Percentiles rank a stretch among this genome's conserved stretches.
These are phyloP conservation scores for Beris morrisii DNA, from an alignment of 2,888 invertebrate genomes.

Conservation along the genomic window DNA sequence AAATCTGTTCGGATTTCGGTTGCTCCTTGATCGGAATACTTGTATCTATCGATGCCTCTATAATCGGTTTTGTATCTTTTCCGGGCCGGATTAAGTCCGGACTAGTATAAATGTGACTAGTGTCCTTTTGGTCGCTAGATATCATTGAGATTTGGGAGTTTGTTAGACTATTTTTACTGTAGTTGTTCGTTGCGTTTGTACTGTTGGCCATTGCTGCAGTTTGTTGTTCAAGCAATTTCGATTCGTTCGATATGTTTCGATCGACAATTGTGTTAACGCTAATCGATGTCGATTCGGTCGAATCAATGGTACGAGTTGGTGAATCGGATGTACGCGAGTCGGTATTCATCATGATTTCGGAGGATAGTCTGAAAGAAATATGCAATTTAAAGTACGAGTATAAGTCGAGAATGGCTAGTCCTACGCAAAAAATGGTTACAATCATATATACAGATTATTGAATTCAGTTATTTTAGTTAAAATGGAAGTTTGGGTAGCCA, in stretches of 20 bases:
- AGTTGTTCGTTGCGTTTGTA: slow-evolving; percentile 49
- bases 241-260: slow-evolving; percentile 42
- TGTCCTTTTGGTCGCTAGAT: slow-evolving; percentile 42
- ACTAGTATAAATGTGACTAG: slow-evolving; percentile 53
- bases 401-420: too few species aligned
- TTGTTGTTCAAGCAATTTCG: slow-evolving; percentile 43
- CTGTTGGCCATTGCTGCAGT: slow-evolving; percentile 47
- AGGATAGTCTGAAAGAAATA: slow-evolving; percentile 10
- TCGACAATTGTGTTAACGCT: slow-evolving; percentile 55
- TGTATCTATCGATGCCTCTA: slow-evolving; percentile 2
- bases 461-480: background rate
- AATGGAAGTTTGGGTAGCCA: too few species aligned
- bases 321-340: slow-evolving; percentile 44
- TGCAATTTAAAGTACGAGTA: too few species aligned
- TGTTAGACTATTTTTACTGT: slow-evolving; percentile 48
- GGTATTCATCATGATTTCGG: slow-evolving; percentile 10
- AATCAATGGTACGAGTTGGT: slow-evolving; percentile 54
- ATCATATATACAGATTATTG: background rate
- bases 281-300: slow-evolving; percentile 52
- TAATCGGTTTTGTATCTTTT: slow-evolving; percentile 17
- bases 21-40: slow-evolving; percentile 40
- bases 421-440: background rate
- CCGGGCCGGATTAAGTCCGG: slow-evolving; percentile 47
- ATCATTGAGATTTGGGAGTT: slow-evolving; percentile 53
- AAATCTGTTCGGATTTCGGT: slow-evolving; percentile 43